Evolutionary conservation across 1,140 invertebrate species (phyloP), one percentile per base, ranked within the genome.

Genomic region (Zaprionus davidi): DNA sequence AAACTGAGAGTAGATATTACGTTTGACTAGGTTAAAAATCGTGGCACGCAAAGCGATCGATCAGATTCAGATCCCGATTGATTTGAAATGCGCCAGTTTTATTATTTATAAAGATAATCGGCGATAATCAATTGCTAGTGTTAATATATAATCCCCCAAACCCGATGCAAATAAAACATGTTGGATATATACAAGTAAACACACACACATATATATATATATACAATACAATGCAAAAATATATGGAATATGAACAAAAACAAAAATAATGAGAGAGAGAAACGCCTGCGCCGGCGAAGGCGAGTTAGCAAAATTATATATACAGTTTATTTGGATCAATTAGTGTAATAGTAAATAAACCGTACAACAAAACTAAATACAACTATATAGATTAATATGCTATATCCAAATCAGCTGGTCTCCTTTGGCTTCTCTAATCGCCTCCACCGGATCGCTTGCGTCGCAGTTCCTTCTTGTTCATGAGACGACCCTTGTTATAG

Each of bases 341-440:
- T 85, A 86, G 81, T 79, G 60, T 87, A 87, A 88, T 88, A 87
- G 84, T 84, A 72, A 87, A 87, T 84, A 87, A 87, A 87, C 75
- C 84, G 78, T 72, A 69, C 66, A 70, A 66, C 11, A 75, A 72
- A 77, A 78, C 58, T 66, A 77, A 74, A 73, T 51, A 64, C 57
- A 69, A 57, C 28, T 62, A 55, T 17, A 65, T 51, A 74, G 55
- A 31, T 24, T 28, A 17, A 65, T 66, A 84, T 41, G 60, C 22
- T 51, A 66, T 62, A 65, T 24, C 22, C 41, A 51, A 31, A 20
- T 49, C 7, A 69, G 12, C 38, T 31, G 22, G 55, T 28, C 22
- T 36, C 41, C 24, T 7, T 55, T 28, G 3, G 31, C 31, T 1
- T 34, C 9, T 17, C 41, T 75, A 65, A 78, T 88, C 84, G 68